Evolutionary conservation across 2,113 vertebrate species (phyloP), one percentile per base, ranked within the genome.

Genomic region (Setophaga kirtlandii): DNA sequence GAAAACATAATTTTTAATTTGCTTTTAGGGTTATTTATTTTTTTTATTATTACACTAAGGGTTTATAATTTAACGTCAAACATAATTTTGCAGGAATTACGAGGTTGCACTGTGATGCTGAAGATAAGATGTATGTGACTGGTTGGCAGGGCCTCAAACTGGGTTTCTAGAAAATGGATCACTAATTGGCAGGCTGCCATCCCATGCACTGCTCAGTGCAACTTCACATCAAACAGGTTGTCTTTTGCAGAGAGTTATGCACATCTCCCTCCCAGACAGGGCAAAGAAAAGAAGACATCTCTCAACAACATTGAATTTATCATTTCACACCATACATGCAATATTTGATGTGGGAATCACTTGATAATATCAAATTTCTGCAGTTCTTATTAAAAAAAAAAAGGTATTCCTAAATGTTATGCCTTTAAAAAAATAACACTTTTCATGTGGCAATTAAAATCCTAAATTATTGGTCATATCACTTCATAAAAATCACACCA

Each of bases 1-100:
- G 97, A 98, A 98, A 98, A 98, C 98, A 98, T 97, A 97, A 95
- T 98, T 98, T 98, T 98, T 98, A 98, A 98, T 98, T 98, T 98
- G 97, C 97, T 98, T 97, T 98, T 97, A 97, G 90, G 91, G 94
- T 98, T 98, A 98, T 98, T 98, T 98, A 98, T 98, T 98, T 98
- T 91, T 97, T 98, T 98, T 98, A 98, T 98, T 98, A 98, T 98
- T 98, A 98, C 74, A 58, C 97, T 97, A 97, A 98, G 97, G 97
- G 97, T 97, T 98, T 98, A 98, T 98, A 98, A 98, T 98, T 98
- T 98, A 98, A 98, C 93, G 97, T 98, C 97, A 98, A 98, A 98
- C 96, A 97, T 97, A 97, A 98, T 98, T 98, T 97, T 97, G 97
- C 94, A 94, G 86, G 73, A 98, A 97, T 98, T 98, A 98, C 93